Percentiles rank a stretch among this genome's conserved stretches.
Conservation (phyloP, 2,113 vertebrate species). For the Pantherophis guttatus region DNA sequence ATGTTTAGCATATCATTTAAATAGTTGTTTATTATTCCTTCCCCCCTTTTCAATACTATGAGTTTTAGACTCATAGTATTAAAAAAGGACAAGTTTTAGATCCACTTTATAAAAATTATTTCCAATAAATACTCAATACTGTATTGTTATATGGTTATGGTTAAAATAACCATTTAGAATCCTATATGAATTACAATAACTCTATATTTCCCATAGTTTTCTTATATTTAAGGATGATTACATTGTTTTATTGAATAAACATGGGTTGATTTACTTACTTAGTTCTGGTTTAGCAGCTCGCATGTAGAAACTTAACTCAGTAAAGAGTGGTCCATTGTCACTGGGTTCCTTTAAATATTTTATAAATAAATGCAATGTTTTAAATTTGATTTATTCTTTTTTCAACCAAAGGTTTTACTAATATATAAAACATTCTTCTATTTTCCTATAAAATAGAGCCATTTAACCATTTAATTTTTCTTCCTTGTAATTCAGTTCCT, state of each 20-base stretch:
- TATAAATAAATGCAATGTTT: constrained; percentile 33
- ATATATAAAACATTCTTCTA: neutral
- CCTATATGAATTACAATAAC: neutral
- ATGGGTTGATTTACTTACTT: constrained; percentile 77
- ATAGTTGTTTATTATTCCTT: neutral
- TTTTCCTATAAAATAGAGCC: neutral
- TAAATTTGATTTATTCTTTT: neutral
- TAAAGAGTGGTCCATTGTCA: constrained; percentile 94
- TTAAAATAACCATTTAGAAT: constrained; percentile 30
- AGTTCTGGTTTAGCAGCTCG: constrained; percentile 91
- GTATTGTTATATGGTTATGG: neutral
- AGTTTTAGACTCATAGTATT: neutral
- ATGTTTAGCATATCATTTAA: neutral
- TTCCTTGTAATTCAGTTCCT: neutral
- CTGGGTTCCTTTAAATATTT: constrained; percentile 85
- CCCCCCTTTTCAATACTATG: neutral
- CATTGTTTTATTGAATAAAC: constrained; percentile 51
- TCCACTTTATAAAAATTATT: constrained; percentile 10
- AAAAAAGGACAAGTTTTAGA: constrained; percentile 11
- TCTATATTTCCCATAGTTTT: neutral
- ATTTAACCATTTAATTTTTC: neutral
- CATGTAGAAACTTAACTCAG: constrained; percentile 96
- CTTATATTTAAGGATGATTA: neutral
- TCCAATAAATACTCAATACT: constrained; percentile 1
- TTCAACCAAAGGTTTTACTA: neutral